phyloP scores from a whole-genome alignment of 35 echinoderm and acorn worm species.

The Apostichopus parvimensis region DNA sequence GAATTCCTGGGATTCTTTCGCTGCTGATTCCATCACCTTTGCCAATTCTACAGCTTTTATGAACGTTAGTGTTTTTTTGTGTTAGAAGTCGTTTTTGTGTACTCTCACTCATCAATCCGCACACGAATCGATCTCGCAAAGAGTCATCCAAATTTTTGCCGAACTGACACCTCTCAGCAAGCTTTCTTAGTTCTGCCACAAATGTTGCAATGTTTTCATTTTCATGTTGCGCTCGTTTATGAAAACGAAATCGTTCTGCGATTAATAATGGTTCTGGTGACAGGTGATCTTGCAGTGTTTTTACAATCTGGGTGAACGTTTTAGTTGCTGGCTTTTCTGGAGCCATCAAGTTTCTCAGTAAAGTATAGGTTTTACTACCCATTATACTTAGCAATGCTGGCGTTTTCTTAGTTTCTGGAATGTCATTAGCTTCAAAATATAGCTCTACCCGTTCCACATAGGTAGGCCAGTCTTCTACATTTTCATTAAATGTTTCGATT shows the following conservation, averaged over 20 bases:
- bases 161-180: slow-evolving; percentile 60
- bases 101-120: slow-evolving; percentile 8
- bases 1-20: slow-evolving; percentile 32
- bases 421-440: slow-evolving; percentile 17
- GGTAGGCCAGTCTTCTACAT: not conserved
- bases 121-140: slow-evolving; percentile 41
- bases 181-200: slow-evolving; percentile 27
- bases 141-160: slow-evolving; percentile 43
- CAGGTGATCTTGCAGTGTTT: not conserved
- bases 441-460: slow-evolving; percentile 34
- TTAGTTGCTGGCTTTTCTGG: slow-evolving; percentile 40
- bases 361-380: slow-evolving; percentile 26
- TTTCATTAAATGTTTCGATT: slow-evolving; percentile 36
- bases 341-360: slow-evolving; percentile 26
- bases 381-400: slow-evolving; percentile 47
- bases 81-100: not conserved
- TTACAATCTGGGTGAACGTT: not conserved
- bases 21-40: slow-evolving; percentile 30
- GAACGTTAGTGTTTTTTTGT: not conserved
- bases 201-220: slow-evolving; percentile 28
- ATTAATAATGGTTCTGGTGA: slow-evolving; percentile 25
- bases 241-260: slow-evolving; percentile 53
- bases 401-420: not conserved
- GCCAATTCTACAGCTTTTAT: slow-evolving; percentile 44
- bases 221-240: slow-evolving; percentile 29